Base-by-base conservation (phyloP, 2,888 invertebrate species). In the Ctenicera cuprea region DNA sequence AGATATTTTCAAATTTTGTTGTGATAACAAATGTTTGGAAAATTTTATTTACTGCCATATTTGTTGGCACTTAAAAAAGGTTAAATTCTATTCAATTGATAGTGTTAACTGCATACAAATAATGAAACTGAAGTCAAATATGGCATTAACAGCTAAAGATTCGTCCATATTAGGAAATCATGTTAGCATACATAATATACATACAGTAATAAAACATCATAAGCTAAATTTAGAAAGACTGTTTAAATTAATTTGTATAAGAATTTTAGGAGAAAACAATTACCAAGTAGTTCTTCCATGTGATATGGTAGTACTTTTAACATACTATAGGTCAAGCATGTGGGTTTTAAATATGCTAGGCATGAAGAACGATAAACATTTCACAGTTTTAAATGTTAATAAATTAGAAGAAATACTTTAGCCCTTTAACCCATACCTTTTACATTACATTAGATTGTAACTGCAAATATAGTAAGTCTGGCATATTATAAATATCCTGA, bases 301-400 rank as follows among this genome's bases (percentile, higher is more conserved):
- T 74, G 65, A 70, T 74, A 65, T 33, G 26, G 64, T 54, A 18
- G 16, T 73, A 73, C 18, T 69, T 64, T 73, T 70, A 50, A 61
- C 48, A 70, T 18, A 61, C 22, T 59, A 11, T 70, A 64, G 26
- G 33, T 48, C 50, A 61, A 48, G 59, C 33, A 16, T 59, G 30
- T 54, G n/a, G 14, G 26, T 62, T 62, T 33, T 62, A 50, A 68
- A 64, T 22, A 18, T 50, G 22, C 45, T 69, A 63, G 37, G n/a
- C 59, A 61, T 22, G 14, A 38, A 62, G 41, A 63, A 41, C 57
- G 54, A n/a, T 52, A 62, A 54, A 68, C 54, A 48, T 54, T 45
- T 68, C 57, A 63, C 45, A 69, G 16, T 57, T 59, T 48, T 65
- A 38, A 30, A 26, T 54, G 62, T 38, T 66, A 63, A 33, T 61